Percentiles rank a stretch among this genome's conserved stretches.
Evolutionary conservation across 1,140 invertebrate species (phyloP).

Genomic region (Ladona fulva): DNA sequence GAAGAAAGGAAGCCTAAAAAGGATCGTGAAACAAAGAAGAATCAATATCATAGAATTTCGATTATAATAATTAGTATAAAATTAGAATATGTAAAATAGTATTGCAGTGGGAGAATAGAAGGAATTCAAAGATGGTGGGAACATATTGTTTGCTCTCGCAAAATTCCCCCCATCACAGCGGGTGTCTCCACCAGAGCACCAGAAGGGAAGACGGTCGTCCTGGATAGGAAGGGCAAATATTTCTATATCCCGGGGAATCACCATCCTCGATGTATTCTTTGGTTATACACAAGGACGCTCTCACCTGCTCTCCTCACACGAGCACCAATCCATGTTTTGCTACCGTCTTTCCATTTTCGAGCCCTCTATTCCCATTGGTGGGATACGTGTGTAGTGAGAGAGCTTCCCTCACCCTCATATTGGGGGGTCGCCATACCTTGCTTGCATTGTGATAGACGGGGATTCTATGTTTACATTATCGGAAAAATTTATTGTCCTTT

Average conservation of each 20-base stretch:
- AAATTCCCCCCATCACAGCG: not conserved
- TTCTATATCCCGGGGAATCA: not conserved
- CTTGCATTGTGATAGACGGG: too few relatives aligned
- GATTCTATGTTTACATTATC: too few relatives aligned
- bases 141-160: not conserved
- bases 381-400: not conserved
- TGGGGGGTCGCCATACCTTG: too few relatives aligned
- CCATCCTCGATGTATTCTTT: not conserved
- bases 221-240: not conserved
- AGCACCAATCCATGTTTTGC: not conserved
- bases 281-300: not conserved
- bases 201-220: not conserved
- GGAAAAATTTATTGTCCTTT: too few relatives aligned
- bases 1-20: too few relatives aligned
- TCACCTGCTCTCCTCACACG: not conserved
- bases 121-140: too few relatives aligned
- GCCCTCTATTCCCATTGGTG: not conserved
- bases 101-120: too few relatives aligned
- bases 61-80: too few relatives aligned
- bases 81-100: too few relatives aligned
- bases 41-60: too few relatives aligned
- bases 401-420: not conserved
- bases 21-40: too few relatives aligned
- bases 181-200: not conserved
- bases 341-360: not conserved